Evolutionary conservation across 2,888 invertebrate species (phyloP), one percentile per base, ranked within the genome.

Genomic region (Helobdella robusta): DNA sequence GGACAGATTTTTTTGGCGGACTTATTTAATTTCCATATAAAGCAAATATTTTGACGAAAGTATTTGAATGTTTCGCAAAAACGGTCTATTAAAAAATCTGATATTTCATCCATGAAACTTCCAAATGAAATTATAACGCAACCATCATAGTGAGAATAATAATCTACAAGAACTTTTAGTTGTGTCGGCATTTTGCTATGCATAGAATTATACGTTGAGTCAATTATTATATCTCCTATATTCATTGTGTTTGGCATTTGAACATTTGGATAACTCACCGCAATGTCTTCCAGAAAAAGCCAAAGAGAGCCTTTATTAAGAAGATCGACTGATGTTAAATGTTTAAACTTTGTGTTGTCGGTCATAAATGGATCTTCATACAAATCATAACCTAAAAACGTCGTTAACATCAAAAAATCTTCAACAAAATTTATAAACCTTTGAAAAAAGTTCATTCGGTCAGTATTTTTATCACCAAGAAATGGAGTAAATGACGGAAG

Each of bases 111-210:
- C 3, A 68, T 61, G 25, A 68, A 30, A 35, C 68, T 68, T 11
- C 73, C 74, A 60, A 74, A 73, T 5, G 73, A 69, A n/a, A 71
- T 70, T 18, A 69, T 69, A 2, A 72, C 73, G 15, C n/a, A n/a
- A n/a, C n/a, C n/a, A n/a, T n/a, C n/a, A n/a, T n/a, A n/a, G n/a
- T n/a, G n/a, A n/a, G n/a, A n/a, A n/a, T n/a, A n/a, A n/a, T n/a
- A n/a, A n/a, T n/a, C n/a, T n/a, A n/a, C n/a, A n/a, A n/a, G n/a
- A n/a, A n/a, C n/a, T n/a, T n/a, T n/a, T n/a, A n/a, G n/a, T n/a
- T n/a, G n/a, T n/a, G n/a, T n/a, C n/a, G n/a, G n/a, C n/a, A n/a
- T n/a, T n/a, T n/a, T n/a, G n/a, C n/a, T n/a, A n/a, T n/a, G n/a
- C n/a, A n/a, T n/a, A n/a, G n/a, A n/a, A n/a, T n/a, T n/a, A n/a